Conservation (phyloP, 2,888 invertebrate species). For the Diogma glabrata region DNA sequence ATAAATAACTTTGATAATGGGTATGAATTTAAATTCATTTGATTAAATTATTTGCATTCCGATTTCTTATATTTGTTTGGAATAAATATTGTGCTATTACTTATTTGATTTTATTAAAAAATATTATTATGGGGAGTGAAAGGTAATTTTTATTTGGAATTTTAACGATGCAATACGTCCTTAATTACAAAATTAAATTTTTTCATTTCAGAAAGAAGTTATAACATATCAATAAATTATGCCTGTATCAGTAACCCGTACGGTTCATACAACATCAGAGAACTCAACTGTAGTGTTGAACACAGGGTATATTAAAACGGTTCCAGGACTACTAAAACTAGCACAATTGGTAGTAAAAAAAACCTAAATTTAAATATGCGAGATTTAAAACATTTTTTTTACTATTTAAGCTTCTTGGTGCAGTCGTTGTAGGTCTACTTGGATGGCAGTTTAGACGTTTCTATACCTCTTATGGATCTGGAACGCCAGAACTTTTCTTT, state of each 20-base stretch:
- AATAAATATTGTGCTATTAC: no score
- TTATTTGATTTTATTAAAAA: no score
- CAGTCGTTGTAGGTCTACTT: conserved; percentile 55
- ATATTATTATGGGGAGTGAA: no score
- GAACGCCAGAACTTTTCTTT: conserved; percentile 49
- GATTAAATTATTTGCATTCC: no score
- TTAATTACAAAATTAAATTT: no score
- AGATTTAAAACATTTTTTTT: conserved; percentile 15
- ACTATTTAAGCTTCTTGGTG: conserved; percentile 56
- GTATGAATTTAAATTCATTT: no score
- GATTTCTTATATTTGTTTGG: no score
- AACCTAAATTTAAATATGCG: neutral
- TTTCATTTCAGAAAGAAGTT: no score
- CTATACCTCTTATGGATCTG: conserved; percentile 23
- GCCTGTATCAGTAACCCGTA: conserved; percentile 76
- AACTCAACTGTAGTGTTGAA: conserved; percentile 69
- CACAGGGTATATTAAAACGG: conserved; percentile 65
- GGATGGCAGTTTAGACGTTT: conserved; percentile 41
- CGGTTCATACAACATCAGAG: conserved; percentile 64
- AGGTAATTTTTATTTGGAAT: no score
- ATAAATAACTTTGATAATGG: no score
- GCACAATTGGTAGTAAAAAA: conserved; percentile 54
- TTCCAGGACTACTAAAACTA: conserved; percentile 71
- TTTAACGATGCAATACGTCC: no score
- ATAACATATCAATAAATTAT: no score